Percentiles rank a stretch among this genome's conserved stretches.
phyloP scores from a whole-genome alignment of 1,140 invertebrate genomes.

The Drosophila sturtevanti region DNA sequence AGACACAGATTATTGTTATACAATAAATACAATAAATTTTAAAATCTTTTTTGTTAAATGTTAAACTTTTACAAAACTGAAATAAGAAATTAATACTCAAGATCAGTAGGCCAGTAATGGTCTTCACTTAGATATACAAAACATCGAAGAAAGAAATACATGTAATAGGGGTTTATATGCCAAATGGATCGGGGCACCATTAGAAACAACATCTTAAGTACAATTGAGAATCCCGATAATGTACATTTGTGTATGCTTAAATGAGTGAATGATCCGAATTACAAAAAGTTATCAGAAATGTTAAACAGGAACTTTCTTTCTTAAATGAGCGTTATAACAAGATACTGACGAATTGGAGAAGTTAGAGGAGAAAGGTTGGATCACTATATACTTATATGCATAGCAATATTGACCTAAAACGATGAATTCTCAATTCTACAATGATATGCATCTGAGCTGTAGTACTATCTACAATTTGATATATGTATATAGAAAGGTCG shows the following conservation, averaged over 20 bases:
- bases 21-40: too few relatives aligned
- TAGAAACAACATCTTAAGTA: conserved; percentile 35
- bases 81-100: conserved; percentile 16
- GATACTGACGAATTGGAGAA: background rate
- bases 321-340: background rate
- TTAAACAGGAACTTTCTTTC: background rate
- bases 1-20: too few relatives aligned
- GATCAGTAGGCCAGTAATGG: conserved; percentile 20
- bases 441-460: conserved; percentile 48
- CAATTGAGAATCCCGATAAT: conserved; percentile 18
- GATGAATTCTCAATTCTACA: conserved; percentile 19
- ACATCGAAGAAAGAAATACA: background rate
- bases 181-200: conserved; percentile 21
- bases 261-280: background rate
- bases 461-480: conserved; percentile 31
- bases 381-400: too few relatives aligned
- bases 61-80: background rate
- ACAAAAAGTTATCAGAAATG: background rate
- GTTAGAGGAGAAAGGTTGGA: background rate
- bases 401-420: background rate
- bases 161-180: background rate
- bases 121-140: background rate
- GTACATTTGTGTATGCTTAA: background rate
- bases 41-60: too few relatives aligned
- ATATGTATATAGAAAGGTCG: conserved; percentile 30